A percentile compares a stretch with the other conserved stretches of the same genome.
phyloP scores from a whole-genome alignment of 1,140 invertebrate genomes.

The Cherax destructor region DNA sequence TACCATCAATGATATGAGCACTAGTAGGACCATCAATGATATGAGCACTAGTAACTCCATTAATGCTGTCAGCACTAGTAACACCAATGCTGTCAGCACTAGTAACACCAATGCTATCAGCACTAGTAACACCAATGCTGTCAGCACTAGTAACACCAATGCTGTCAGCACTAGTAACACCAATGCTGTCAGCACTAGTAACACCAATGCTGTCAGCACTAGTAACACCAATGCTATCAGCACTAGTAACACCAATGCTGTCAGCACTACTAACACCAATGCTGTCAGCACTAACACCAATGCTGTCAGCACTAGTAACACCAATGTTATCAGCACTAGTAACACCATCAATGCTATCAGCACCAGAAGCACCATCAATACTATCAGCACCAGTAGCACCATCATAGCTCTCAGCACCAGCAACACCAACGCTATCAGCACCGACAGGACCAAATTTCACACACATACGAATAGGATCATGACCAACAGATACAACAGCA shows the following conservation, averaged over 20 bases:
- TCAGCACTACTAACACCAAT: too few species aligned
- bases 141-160: neutral
- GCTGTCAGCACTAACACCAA: neutral
- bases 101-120: neutral
- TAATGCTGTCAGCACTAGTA: neutral
- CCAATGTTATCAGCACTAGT: neutral
- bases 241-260: neutral
- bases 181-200: neutral
- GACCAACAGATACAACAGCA: neutral
- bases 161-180: neutral
- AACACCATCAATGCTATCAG: neutral
- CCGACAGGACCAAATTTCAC: neutral
- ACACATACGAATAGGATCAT: neutral
- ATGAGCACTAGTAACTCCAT: neutral
- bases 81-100: too few species aligned
- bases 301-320: neutral
- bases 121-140: neutral
- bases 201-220: neutral
- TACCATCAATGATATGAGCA: neutral
- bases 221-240: neutral
- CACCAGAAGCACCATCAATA: neutral
- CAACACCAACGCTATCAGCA: neutral
- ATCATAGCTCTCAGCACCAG: neutral
- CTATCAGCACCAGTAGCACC: neutral
- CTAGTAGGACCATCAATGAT: neutral